phyloP scores from a whole-genome alignment of 2,797 vertebrate genomes.

The Crax fasciolata region DNA sequence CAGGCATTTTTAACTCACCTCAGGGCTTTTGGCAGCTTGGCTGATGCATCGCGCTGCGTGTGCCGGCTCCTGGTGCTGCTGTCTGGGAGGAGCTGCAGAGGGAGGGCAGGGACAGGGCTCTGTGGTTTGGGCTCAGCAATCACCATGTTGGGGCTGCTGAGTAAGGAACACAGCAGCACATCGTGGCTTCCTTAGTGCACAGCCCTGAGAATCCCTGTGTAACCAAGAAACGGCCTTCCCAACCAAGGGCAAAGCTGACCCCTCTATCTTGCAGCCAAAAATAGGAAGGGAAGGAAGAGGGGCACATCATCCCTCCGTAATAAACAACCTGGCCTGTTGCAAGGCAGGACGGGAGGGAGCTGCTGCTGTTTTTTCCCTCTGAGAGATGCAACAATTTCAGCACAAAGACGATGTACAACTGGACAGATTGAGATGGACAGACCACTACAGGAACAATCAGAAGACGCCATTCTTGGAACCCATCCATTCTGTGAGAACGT shows the following conservation, averaged over 20 bases:
- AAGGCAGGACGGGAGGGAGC: not conserved
- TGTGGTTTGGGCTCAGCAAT: not conserved
- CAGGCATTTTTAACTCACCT: conserved; percentile 64
- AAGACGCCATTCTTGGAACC: not conserved
- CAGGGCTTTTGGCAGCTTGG: conserved; percentile 30
- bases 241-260: not conserved
- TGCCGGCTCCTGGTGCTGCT: not conserved
- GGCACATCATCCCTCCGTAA: not conserved
- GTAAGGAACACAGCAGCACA: not conserved
- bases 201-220: not conserved
- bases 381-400: not conserved
- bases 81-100: not conserved
- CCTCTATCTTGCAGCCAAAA: not conserved
- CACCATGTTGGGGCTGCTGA: not conserved
- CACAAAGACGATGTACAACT: not conserved
- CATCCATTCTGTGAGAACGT: too few species aligned
- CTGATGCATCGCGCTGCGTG: not conserved
- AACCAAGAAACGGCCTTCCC: not conserved
- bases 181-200: not conserved
- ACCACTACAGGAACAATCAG: not conserved
- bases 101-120: not conserved
- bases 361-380: not conserved
- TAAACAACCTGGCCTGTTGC: too few species aligned
- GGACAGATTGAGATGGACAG: not conserved
- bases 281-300: not conserved